Percentiles rank a stretch among this genome's conserved stretches.
Conservation (phyloP, 2,888 invertebrate species). For the Sepioteuthis lessoniana region DNA sequence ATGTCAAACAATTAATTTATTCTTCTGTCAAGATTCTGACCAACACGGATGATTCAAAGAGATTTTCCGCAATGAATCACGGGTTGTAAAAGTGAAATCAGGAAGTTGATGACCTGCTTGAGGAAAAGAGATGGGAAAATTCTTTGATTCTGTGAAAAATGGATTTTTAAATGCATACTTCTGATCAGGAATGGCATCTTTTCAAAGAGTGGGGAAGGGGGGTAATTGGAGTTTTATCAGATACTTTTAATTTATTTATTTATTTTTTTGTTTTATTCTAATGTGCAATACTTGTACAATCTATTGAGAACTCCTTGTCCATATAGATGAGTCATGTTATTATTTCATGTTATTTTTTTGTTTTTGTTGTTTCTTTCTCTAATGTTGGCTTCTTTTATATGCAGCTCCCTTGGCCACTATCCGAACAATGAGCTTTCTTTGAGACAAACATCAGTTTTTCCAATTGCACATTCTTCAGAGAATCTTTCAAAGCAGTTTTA, state of each 20-base stretch:
- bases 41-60: neutral
- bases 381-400: neutral
- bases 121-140: neutral
- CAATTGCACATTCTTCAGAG: neutral
- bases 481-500: neutral
- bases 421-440: neutral
- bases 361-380: neutral
- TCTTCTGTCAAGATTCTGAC: neutral
- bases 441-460: neutral
- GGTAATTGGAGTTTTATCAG: neutral
- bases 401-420: neutral
- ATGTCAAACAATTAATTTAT: neutral
- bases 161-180: constrained; percentile 23
- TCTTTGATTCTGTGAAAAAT: neutral
- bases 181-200: neutral
- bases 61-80: neutral
- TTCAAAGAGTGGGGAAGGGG: neutral
- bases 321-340: neutral
- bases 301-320: neutral
- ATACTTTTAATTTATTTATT: neutral
- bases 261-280: neutral
- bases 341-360: no score
- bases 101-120: neutral
- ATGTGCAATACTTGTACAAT: neutral
- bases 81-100: neutral